Base-by-base conservation (phyloP, 2,113 vertebrate species). In the Myiozetetes cayanensis region DNA sequence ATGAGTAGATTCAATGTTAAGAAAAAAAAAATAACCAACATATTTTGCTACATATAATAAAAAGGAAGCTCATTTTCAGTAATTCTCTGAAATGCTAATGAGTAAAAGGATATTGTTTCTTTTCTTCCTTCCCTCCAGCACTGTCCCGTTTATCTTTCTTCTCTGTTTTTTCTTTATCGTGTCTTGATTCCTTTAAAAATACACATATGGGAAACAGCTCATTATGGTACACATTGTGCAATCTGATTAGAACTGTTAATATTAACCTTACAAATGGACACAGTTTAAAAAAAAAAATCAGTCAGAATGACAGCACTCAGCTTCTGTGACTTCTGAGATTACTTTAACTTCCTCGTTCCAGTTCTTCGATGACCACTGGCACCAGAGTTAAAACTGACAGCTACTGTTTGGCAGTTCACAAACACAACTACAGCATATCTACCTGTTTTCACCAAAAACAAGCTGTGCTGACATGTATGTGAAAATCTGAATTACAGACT, bases 101-200 rank as follows among this genome's bases (percentile, higher is more conserved):
- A 46, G 33, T 41, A 93, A 98, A 99, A 99, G 98, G 98, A 99
- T 99, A 99, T 99, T 99, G 98, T 98, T 99, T 99, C 98, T 99
- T 98, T 97, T 99, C 98, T 98, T 99, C 98, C 97, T 98, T 99
- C 93, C 98, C 98, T 78, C 98, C 98, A 96, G 98, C 97, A 95
- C 98, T 98, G 66, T 98, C 98, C 49, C 99, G 98, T 97, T 99
- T 99, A 87, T 99, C 98, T 93, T 98, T 98, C 97, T 99, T 99
- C 93, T 98, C 99, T 80, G 98, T 89, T 97, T 99, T 99, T 96
- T 99, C 98, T 96, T 98, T 99, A 97, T 99, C 98, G 82, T 99
- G 99, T 93, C 98, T 99, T 91, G 98, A 99, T 89, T 98, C 98
- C 98, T 98, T 96, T 73, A 94, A 94, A 92, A 88, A 76, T 2